Evolutionary conservation across 2,888 invertebrate genomes (phyloP), one percentile per base, ranked within the genome.

Genomic region (Nasonovia ribisnigri): DNA sequence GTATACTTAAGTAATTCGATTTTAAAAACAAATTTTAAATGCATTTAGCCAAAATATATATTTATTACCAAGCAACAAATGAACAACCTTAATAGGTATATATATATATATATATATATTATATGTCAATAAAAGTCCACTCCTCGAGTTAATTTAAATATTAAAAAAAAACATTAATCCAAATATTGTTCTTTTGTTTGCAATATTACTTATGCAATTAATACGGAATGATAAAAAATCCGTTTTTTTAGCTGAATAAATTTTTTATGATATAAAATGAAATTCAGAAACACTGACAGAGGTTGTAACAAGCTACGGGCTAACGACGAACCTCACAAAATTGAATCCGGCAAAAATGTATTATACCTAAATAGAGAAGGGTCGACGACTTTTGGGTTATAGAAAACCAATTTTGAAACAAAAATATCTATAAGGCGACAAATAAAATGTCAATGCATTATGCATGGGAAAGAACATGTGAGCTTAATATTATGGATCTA

Each of bases 401-500:
- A 36, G 26, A 10, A 54, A 88, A 88, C 26, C 54, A 42, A 88
- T 88, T 88, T 88, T 5, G 16, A 88, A 43, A 89, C 89, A 60
- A 60, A 89, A 89, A 60, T 16, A n/a, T 16, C 57, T 43, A 8
- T 60, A 51, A 42, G 3, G 26, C 36, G 42, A 54, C 51, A 51
- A 3, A 88, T 54, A 54, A 54, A 88, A 88, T 11, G 11, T 3
- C 36, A 26, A 46, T 46, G 86, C 26, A 86, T 86, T 43, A 86
- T 86, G 42, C 29, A n/a, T n/a, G 16, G 86, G n/a, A 46, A 86
- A 86, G n/a, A 86, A 29, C 26, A 46, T 46, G 46, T 46, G 36
- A n/a, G 16, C 36, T 77, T 20, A 77, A 36, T 86, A 86, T 86
- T 86, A 86, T 86, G 86, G 26, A 77, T 36, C 20, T 77, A 77